These are phyloP conservation scores for Acrocephalus scirpaceus DNA, from an alignment of 2,797 vertebrate species.

Conservation along the genomic window DNA sequence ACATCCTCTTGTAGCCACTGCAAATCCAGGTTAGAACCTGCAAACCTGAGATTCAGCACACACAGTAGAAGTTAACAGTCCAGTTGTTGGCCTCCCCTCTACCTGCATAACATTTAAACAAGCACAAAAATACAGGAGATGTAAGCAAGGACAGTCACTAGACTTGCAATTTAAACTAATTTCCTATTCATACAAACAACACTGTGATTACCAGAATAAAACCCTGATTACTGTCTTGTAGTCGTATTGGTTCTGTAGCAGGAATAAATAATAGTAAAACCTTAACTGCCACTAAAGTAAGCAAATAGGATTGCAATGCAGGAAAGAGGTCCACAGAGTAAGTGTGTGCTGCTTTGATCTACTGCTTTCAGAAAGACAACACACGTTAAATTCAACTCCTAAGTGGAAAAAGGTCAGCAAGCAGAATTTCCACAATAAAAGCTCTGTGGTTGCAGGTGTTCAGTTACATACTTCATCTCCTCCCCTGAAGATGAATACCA, in stretches of 20 bases:
- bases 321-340: not conserved
- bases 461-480: conserved; percentile 83
- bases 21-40: not conserved
- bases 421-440: conserved; percentile 72
- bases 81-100: not conserved
- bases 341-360: conserved; percentile 34
- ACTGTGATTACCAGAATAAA: not conserved
- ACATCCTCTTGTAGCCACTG: not conserved
- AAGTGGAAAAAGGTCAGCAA: conserved; percentile 49
- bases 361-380: conserved; percentile 36
- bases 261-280: conserved; percentile 38
- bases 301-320: not conserved
- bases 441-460: conserved; percentile 78
- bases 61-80: not conserved
- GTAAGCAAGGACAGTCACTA: not conserved
- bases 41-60: not conserved
- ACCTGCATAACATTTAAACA: not conserved
- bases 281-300: conserved; percentile 25
- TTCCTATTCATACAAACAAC: not conserved
- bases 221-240: not conserved
- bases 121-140: not conserved
- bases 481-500: conserved; percentile 79
- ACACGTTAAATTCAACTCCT: conserved; percentile 40
- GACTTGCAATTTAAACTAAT: not conserved
- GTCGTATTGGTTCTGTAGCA: not conserved